Percentiles rank a stretch among this genome's conserved stretches.
Evolutionary conservation across 2,797 vertebrate genomes (phyloP).

Genomic region (Remorina albescens): DNA sequence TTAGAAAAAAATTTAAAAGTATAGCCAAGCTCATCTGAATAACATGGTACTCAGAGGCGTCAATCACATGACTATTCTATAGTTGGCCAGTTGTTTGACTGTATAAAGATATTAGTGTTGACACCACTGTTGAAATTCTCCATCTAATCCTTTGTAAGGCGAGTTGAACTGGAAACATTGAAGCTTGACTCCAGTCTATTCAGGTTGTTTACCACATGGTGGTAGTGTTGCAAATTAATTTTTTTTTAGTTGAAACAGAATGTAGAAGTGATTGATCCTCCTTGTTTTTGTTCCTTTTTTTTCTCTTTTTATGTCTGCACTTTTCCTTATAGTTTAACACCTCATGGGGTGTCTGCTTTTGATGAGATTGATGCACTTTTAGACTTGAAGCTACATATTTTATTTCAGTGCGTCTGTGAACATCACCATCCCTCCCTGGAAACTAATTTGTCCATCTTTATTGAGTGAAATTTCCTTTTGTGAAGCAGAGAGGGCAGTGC

Average conservation of each 20-base stretch:
- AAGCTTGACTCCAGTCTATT: background rate
- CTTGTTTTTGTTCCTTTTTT: background rate
- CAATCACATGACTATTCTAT: background rate
- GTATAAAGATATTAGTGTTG: background rate
- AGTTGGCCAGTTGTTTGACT: background rate
- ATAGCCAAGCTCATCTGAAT: background rate
- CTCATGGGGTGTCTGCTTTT: too few relatives aligned
- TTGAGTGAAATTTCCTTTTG: too few relatives aligned
- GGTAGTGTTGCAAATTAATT: background rate
- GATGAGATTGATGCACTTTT: too few relatives aligned
- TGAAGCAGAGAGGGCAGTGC: too few relatives aligned
- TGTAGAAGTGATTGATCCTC: background rate
- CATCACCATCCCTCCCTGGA: too few relatives aligned
- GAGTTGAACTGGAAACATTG: background rate
- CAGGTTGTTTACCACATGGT: background rate
- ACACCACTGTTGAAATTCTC: background rate
- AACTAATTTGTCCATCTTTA: too few relatives aligned
- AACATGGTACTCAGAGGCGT: too few relatives aligned
- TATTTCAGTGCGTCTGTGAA: too few relatives aligned
- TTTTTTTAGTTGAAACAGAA: background rate
- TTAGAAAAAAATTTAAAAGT: background rate
- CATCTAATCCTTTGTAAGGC: too few relatives aligned
- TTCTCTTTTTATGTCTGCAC: too few relatives aligned
- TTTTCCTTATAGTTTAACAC: too few relatives aligned
- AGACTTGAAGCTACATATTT: too few relatives aligned